A percentile compares a stretch with the other conserved stretches of the same genome.
Conservation (phyloP, 1,140 invertebrate species). For the Dendrolimus punctatus region DNA sequence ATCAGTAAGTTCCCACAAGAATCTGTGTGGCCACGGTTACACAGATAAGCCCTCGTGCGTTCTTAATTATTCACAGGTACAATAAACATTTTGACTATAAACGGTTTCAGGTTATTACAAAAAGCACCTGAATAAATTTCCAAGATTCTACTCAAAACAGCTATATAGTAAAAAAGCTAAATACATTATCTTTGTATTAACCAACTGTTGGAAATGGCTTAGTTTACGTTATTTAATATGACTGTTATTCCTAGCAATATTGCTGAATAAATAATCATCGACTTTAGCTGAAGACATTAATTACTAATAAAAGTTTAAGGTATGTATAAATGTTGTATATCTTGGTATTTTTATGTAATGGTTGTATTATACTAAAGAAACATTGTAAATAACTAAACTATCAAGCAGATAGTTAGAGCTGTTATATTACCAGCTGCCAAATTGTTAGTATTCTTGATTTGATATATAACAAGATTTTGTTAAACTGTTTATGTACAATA, state of each 20-base stretch:
- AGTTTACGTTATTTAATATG: not conserved
- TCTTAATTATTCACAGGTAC: not conserved
- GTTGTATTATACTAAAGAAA: no score
- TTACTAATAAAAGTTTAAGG: no score
- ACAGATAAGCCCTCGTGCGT: not conserved
- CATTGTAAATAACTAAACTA: no score
- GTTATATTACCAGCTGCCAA: no score
- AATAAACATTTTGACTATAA: not conserved
- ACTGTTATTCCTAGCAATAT: conserved; percentile 2
- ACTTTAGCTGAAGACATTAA: no score
- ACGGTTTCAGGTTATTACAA: not conserved
- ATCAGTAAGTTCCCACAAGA: no score
- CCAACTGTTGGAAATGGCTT: not conserved
- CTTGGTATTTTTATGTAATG: not conserved
- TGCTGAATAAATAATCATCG: not conserved
- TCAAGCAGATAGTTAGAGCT: no score
- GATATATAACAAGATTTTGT: no score
- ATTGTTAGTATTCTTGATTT: no score
- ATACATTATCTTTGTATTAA: conserved; percentile 1
- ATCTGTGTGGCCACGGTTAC: no score
- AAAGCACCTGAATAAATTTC: conserved; percentile 1
- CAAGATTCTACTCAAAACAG: not conserved
- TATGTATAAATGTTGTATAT: not conserved
- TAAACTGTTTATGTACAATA: no score
- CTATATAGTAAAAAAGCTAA: conserved; percentile 6